Evolutionary conservation across 2,888 invertebrate species (phyloP), one percentile per base, ranked within the genome.

Genomic region (Andrena fulva): DNA sequence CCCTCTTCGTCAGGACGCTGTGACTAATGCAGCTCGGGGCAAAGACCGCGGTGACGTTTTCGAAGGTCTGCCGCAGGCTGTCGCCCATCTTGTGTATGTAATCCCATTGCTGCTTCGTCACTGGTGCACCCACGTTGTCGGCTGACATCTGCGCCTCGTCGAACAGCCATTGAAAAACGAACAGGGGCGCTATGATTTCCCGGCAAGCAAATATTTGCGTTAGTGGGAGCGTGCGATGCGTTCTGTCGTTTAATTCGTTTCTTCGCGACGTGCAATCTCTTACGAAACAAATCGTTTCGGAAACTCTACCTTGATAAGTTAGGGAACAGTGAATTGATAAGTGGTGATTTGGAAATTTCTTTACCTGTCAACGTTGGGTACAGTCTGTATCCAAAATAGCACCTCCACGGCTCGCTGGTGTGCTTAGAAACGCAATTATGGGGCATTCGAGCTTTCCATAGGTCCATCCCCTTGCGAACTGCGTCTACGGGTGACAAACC

Each of bases 1-100:
- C 98, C 5, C 97, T 95, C 89, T 98, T 97, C 2, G 98, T 97
- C 0, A 99, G 95, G 7, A 98, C 97, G 0, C 98, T 97, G 94
- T 99, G 99, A 0, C 98, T 98, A 71, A 99, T 97, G 93, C 99
- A 99, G 4, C 98, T 97, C 2, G 99, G 98, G 0, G 98, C 98
- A 93, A 99, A 99, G 2, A 98, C 97, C 0, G 98, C 97, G 87
- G 97, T 96, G 12, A 98, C 98, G 92, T 97, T 97, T 86, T 96
- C 96, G 88, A 99, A 95, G 33, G 98, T 97, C 76, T 96, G 96
- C 42, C 98, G 96, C 79, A 98, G 94, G 35, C 98, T 97, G 80
- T 97, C 96, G 0, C 98, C 98, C 95, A 98, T 97, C 91, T 97
- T 96, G 92, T 98, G 98, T 80, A 99, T 98, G 90, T 98, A 98